Evolutionary conservation across 2,888 invertebrate species (phyloP), one percentile per base, ranked within the genome.

Genomic region (Andrena haemorrhoa): DNA sequence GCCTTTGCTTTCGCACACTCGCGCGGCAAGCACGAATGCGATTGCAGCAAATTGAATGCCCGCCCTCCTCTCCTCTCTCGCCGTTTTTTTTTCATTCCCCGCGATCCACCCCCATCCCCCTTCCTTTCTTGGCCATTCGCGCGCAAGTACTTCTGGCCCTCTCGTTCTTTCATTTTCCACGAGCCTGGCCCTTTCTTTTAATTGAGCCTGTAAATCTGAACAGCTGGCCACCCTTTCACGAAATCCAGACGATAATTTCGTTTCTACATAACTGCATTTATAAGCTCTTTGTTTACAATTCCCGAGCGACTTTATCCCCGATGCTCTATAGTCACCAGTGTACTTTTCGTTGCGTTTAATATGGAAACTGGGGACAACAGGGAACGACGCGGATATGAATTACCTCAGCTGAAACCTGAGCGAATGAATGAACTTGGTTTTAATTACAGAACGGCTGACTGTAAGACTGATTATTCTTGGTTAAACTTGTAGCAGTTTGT

Each of bases 41-140:
- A 83, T 79, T 79, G 73, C 75, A 60, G 72, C 69, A 86, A 86
- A 88, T 85, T 76, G 71, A 80, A 84, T 75, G 66, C 47, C 49
- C 68, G 7, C 20, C 20, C 20, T n/a, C 66, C 60, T 26, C 60
- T 49, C 35, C 58, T 23, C 47, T 60, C 68, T 63, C 51, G 51
- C 51, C 51, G n/a, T 41, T 31, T 60, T 64, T 75, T 60, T 60
- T 60, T 53, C 66, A 58, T 35, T 80, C 53, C 60, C 64, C 65
- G 47, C 51, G 12, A 33, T 63, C 58, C 53, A 23, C 20, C 23
- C 49, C 20, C n/a, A 10, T 53, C 56, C 26, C 47, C 58, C 23
- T 58, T 16, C 16, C 60, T 35, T 53, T 56, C 65, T 64, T 49
- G 29, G 60, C 10, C 65, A 79, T 72, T 78, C 51, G 60, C 35